A percentile compares a stretch with the other conserved stretches of the same genome.
These are phyloP conservation scores for Myiopsitta monachus DNA, from an alignment of 2,113 vertebrate species.

Conservation along the genomic window DNA sequence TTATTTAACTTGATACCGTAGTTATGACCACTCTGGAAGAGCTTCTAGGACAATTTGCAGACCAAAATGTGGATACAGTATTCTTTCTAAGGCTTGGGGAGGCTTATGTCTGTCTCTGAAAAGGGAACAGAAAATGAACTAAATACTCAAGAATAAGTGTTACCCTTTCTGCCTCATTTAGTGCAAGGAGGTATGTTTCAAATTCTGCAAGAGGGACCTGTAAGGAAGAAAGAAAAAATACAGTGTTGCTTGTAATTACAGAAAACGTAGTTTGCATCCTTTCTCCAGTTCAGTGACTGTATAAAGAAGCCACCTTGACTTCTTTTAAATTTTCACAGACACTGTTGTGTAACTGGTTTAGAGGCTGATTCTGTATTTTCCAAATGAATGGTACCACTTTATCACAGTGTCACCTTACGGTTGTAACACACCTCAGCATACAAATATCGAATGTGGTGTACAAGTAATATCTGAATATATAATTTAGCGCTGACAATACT, in stretches of 20 bases:
- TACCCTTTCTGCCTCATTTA: not conserved
- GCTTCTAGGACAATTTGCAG: not conserved
- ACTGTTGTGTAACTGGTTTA: not conserved
- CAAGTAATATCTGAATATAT: not conserved
- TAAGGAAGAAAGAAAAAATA: not conserved
- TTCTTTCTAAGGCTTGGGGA: not conserved
- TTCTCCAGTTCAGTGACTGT: not conserved
- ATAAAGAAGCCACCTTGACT: not conserved
- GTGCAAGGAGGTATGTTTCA: not conserved
- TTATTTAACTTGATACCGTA: not conserved
- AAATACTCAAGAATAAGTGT: not conserved
- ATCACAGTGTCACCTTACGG: not conserved
- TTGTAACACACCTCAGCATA: not conserved
- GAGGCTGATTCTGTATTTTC: not conserved
- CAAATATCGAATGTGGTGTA: not conserved
- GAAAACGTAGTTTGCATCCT: not conserved
- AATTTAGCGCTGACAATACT: not conserved
- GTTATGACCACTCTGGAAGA: not conserved
- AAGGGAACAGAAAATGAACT: not conserved
- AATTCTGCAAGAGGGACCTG: not conserved
- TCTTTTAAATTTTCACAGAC: not conserved
- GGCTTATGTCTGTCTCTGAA: not conserved
- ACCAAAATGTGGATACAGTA: not conserved
- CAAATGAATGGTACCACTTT: not conserved
- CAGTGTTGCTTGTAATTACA: not conserved